Conservation (phyloP, 64 coral and sea anemone genomes). For the Anthopleura sola region DNA sequence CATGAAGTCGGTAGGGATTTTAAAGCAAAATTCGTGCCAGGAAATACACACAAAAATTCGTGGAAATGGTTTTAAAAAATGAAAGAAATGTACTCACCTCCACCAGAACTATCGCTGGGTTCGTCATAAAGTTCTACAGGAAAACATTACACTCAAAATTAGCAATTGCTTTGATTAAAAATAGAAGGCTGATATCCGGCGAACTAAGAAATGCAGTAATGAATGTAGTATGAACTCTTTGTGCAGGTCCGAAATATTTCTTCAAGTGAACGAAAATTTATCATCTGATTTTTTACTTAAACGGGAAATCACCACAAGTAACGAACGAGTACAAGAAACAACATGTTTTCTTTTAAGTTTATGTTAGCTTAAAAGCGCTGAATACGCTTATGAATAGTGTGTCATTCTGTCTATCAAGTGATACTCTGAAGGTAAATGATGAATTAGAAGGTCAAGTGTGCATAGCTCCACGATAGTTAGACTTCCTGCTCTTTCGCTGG, state of each 20-base stretch:
- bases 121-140: slow-evolving; percentile 42
- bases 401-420: background rate
- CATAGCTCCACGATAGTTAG: no score
- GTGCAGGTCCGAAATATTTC: no score
- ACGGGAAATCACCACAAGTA: background rate
- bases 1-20: no score
- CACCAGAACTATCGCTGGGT: slow-evolving; percentile 60
- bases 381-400: background rate
- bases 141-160: background rate
- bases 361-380: background rate
- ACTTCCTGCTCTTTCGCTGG: no score
- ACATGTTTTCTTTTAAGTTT: background rate
- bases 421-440: background rate
- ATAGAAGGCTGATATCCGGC: no score
- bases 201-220: background rate
- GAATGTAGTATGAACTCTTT: background rate
- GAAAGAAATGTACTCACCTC: slow-evolving; percentile 15
- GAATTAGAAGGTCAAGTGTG: background rate
- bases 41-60: no score
- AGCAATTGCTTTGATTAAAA: no score
- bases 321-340: background rate
- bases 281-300: no score
- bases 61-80: no score
- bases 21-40: no score
- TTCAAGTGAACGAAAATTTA: no score